Base-by-base conservation (phyloP, 2,888 invertebrate genomes). In the Tuta absoluta region DNA sequence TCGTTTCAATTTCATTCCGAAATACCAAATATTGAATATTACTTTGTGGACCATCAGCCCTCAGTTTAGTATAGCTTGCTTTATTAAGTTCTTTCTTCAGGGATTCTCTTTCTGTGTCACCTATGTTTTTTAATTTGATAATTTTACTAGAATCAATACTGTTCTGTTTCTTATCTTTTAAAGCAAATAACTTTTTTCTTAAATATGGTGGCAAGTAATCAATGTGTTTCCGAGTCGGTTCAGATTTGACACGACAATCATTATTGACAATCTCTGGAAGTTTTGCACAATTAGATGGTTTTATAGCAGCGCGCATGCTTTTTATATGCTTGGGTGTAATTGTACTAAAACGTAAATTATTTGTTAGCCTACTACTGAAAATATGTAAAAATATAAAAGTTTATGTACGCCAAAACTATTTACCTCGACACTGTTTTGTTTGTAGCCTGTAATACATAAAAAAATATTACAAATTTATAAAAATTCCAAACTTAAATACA, bases 21-120 rank as follows among this genome's bases (percentile, higher is more conserved):
- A 80, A 85, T 37, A 91, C 82, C 17, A 82, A 38, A 67, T 82
- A 87, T 37, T 71, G 80, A 28, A 78, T 66, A 61, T 76, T 77
- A 61, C 73, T 66, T 4, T 68, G 68, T 19, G 78, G 66, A 38
- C 78, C 71, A 56, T 73, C 69, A 60, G 72, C n/a, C n/a, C n/a
- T 71, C 66, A 82, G 77, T 68, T 80, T 76, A 2, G 84, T 66
- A 56, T 85, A 75, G 68, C 81, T 79, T 21, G 72, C 75, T 68
- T 76, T 77, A 3, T 82, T 73, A 12, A 38, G 8, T 12, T 58
- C 38, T n/a, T n/a, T n/a, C n/a, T n/a, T n/a, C n/a, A n/a, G n/a
- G n/a, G n/a, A n/a, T n/a, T n/a, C n/a, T n/a, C n/a, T n/a, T n/a
- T n/a, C n/a, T n/a, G n/a, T n/a, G 23, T 23, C 23, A 24, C 14